Evolutionary conservation across 2,888 invertebrate genomes (phyloP).

Genomic region (Noctua fimbriata): DNA sequence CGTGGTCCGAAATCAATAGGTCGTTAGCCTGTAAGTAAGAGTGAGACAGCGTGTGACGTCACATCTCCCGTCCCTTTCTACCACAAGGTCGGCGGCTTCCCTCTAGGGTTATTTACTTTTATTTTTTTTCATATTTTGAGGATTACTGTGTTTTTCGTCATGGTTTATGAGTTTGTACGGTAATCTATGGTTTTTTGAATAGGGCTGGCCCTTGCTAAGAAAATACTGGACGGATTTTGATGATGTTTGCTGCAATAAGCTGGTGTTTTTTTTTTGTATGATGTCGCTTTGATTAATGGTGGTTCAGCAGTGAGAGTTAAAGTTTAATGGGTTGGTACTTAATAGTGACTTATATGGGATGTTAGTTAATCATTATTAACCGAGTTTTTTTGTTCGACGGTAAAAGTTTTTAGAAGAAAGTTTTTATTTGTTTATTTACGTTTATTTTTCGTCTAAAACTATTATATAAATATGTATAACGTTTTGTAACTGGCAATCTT

Average conservation of each 20-base stretch:
- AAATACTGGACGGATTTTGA: slow-evolving; percentile 19
- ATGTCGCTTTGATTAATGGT: slow-evolving; percentile 48
- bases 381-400: slow-evolving; percentile 7
- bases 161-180: slow-evolving; percentile 19
- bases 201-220: slow-evolving; percentile 1
- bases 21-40: slow-evolving; percentile 72
- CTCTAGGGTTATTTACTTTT: slow-evolving; percentile 74
- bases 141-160: slow-evolving; percentile 42
- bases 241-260: slow-evolving; percentile 10
- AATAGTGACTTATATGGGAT: slow-evolving; percentile 41
- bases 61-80: slow-evolving; percentile 66
- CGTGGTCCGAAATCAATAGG: slow-evolving; percentile 78
- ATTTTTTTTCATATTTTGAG: slow-evolving; percentile 43
- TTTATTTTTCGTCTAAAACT: background rate
- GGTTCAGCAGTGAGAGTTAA: slow-evolving; percentile 54
- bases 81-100: slow-evolving; percentile 72
- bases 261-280: slow-evolving; percentile 5
- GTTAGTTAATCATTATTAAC: slow-evolving; percentile 31
- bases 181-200: slow-evolving; percentile 29
- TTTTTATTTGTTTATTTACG: background rate
- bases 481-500: slow-evolving; percentile 13
- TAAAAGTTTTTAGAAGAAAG: slow-evolving; percentile 22
- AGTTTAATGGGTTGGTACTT: slow-evolving; percentile 46
- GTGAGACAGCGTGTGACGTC: slow-evolving; percentile 72
- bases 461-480: background rate